Evolutionary conservation across 2,797 vertebrate species (phyloP).

Genomic region (Dicrostonyx torquatus): DNA sequence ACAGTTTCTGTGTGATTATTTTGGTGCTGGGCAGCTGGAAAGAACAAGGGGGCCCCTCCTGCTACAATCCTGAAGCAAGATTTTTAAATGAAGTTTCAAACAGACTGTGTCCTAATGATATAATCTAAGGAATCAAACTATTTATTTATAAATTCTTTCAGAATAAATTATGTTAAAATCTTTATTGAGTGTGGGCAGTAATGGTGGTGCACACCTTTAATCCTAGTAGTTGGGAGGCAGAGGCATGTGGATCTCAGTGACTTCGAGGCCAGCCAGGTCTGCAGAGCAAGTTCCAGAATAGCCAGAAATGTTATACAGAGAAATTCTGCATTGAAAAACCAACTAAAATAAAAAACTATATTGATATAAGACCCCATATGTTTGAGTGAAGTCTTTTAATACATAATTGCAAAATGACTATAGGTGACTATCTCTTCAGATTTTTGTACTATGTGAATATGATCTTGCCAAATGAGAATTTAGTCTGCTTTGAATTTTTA

Average conservation of each 20-base stretch:
- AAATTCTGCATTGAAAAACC: too few species aligned
- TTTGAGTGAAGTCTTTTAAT: not conserved
- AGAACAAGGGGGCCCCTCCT: too few species aligned
- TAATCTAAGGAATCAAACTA: not conserved
- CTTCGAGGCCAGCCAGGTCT: too few species aligned
- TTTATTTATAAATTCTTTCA: conserved; percentile 13
- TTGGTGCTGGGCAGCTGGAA: too few species aligned
- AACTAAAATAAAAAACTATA: not conserved
- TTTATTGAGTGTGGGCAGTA: too few species aligned
- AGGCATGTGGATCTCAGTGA: too few species aligned
- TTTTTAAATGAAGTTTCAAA: not conserved
- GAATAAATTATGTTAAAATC: not conserved
- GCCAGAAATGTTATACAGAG: too few species aligned
- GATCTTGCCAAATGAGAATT: not conserved
- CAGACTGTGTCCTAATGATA: not conserved
- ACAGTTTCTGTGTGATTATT: too few species aligned
- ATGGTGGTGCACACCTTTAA: too few species aligned
- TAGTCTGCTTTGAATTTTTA: not conserved
- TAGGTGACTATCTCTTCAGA: not conserved
- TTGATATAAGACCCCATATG: not conserved
- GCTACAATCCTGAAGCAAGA: not conserved
- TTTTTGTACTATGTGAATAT: not conserved
- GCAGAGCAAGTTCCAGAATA: too few species aligned
- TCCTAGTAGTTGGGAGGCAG: too few species aligned
- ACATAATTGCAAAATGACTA: not conserved